A percentile compares a stretch with the other conserved stretches of the same genome.
Conservation (phyloP, 2,113 vertebrate species). For the Notarius quadriscutis region DNA sequence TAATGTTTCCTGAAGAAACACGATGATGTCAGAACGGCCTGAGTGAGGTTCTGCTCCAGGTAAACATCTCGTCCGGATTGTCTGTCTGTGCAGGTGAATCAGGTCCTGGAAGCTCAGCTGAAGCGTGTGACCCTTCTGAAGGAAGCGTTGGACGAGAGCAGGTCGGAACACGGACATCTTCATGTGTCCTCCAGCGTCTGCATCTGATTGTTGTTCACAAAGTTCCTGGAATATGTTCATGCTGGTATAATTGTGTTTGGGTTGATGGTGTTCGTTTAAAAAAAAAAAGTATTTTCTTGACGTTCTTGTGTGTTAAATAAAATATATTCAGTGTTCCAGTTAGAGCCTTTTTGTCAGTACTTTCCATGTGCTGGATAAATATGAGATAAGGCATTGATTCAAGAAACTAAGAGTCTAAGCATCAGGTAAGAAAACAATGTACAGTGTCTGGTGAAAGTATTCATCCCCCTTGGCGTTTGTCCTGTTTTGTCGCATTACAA, state of each 20-base stretch:
- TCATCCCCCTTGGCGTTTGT: too few relatives aligned
- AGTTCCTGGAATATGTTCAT: background rate
- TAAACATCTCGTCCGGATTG: background rate
- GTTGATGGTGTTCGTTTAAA: too few relatives aligned
- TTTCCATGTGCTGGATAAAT: too few relatives aligned
- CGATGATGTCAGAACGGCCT: background rate
- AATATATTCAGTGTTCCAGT: too few relatives aligned
- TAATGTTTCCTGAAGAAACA: background rate
- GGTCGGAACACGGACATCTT: background rate
- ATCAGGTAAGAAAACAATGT: too few relatives aligned
- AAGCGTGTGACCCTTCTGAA: slow-evolving; percentile 48
- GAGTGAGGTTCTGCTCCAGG: background rate
- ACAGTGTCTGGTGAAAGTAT: too few relatives aligned
- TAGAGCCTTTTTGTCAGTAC: too few relatives aligned
- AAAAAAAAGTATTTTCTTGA: too few relatives aligned
- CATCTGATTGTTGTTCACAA: background rate
- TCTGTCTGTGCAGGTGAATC: slow-evolving; percentile 44
- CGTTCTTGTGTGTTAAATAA: too few relatives aligned
- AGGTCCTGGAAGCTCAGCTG: slow-evolving; percentile 47
- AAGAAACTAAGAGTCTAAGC: too few relatives aligned
- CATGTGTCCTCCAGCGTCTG: background rate
- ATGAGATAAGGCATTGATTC: too few relatives aligned
- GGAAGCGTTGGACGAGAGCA: slow-evolving; percentile 4
- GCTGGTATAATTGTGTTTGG: background rate
- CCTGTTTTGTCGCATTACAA: too few relatives aligned